phyloP scores from a whole-genome alignment of 2,797 vertebrate species.

The Pagetopsis macropterus region DNA sequence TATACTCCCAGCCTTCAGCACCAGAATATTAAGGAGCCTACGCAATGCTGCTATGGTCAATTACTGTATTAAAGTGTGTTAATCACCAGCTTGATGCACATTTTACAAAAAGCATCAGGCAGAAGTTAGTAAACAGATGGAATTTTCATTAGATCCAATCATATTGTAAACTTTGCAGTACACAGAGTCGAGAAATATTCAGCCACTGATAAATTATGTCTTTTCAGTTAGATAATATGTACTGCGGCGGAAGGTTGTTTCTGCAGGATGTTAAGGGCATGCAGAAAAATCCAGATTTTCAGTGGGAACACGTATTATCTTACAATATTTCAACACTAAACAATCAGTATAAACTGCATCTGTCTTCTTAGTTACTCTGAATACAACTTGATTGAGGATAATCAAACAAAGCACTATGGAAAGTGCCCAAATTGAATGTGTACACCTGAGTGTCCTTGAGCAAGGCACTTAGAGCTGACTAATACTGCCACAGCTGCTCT shows the following conservation, averaged over 20 bases:
- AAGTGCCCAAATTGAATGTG: neutral
- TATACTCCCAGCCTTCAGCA: neutral
- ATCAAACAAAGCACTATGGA: neutral
- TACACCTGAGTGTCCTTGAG: constrained; percentile 9
- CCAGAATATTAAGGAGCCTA: neutral
- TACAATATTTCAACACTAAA: neutral
- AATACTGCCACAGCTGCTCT: neutral
- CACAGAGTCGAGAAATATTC: neutral
- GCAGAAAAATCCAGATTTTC: neutral
- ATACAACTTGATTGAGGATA: neutral
- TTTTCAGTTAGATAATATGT: constrained; percentile 2
- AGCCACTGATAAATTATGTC: neutral
- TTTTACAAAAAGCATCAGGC: neutral
- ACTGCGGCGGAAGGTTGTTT: neutral
- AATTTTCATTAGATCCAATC: constrained; percentile 26
- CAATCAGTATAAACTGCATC: neutral
- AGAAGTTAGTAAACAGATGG: constrained; percentile 4
- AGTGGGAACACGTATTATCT: neutral
- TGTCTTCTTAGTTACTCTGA: neutral
- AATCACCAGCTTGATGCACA: neutral
- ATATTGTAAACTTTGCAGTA: constrained; percentile 15
- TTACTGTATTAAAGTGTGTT: neutral
- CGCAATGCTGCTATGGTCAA: neutral
- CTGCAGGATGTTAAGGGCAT: constrained; percentile 1
- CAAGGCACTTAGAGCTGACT: constrained; percentile 33